Conservation (phyloP, 2,888 invertebrate genomes). For the Carabus problematicus region DNA sequence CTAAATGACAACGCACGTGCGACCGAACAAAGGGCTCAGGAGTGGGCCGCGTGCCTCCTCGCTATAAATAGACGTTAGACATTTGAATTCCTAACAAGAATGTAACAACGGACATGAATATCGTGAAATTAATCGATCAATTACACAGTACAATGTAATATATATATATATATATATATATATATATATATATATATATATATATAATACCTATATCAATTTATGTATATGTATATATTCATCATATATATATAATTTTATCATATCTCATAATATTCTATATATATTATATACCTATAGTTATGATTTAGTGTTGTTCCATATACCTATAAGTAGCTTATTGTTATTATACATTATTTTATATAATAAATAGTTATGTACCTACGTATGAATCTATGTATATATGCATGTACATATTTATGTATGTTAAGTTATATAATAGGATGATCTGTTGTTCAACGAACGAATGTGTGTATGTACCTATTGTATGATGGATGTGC, state of each 20-base stretch:
- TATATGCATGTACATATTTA: constrained; percentile 7
- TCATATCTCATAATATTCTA: constrained; percentile 31
- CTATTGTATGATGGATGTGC: constrained; percentile 15
- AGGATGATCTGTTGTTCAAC: constrained; percentile 28
- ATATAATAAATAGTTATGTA: constrained; percentile 25
- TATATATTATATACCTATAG: constrained; percentile 33
- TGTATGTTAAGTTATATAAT: neutral
- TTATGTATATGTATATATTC: constrained; percentile 4
- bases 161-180: constrained; percentile 2
- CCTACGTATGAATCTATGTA: constrained; percentile 29
- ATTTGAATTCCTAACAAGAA: constrained; percentile 43
- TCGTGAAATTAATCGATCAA: constrained; percentile 36
- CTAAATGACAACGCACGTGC: neutral
- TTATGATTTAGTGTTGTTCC: constrained; percentile 28
- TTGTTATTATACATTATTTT: constrained; percentile 22
- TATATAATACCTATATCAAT: constrained; percentile 5
- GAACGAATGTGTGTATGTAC: neutral
- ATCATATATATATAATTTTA: constrained; percentile 30
- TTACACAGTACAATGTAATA: constrained; percentile 13
- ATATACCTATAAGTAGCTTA: constrained; percentile 22
- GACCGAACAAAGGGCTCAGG: constrained; percentile 15
- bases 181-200: constrained; percentile 24
- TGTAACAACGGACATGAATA: constrained; percentile 42
- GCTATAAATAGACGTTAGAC: constrained; percentile 42
- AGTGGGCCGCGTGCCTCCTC: constrained; percentile 15